Evolutionary conservation across 2,113 vertebrate genomes (phyloP), one percentile per base, ranked within the genome.

Genomic region (Bos indicus): DNA sequence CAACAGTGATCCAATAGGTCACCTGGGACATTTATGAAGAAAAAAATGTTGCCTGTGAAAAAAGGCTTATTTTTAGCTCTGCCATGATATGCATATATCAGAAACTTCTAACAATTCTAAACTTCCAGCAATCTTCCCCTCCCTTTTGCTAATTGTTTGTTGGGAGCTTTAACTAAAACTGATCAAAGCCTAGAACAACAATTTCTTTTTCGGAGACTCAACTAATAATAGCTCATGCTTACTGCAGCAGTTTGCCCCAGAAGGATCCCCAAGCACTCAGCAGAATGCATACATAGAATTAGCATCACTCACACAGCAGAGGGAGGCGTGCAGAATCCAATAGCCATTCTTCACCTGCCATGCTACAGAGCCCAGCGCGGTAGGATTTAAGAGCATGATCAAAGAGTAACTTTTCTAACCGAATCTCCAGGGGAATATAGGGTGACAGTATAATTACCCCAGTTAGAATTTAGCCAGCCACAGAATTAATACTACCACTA

Each of bases 371-470:
- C 96, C 96, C 90, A 56, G 88, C 43, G 2, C 94, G 43, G 96
- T 92, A 90, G 97, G 92, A 98, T 97, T 98, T 98, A 96, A 98
- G 97, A 97, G 94, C 92, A 33, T 96, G 97, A 98, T 97, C 96
- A 96, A 98, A 97, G 97, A 98, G 95, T 94, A 90, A 97, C 96
- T 98, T 98, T 97, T 86, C 97, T 88, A 91, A 92, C 90, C 7
- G 60, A 97, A 97, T 96, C 97, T 98, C 98, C 60, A 57, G 97
- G 96, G 98, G 92, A 92, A 94, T 64, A 48, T 51, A 96, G 95
- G 98, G 95, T 97, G 97, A 97, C 97, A 96, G 88, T 78, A 94
- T 97, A 98, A 98, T 98, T 96, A 98, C 90, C 97, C 92, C 94
- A 94, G 97, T 96, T 96, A 97, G 96, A 96, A 96, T 96, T 96